Conservation (phyloP, 2,888 invertebrate genomes). For the Clepsis dumicolana region DNA sequence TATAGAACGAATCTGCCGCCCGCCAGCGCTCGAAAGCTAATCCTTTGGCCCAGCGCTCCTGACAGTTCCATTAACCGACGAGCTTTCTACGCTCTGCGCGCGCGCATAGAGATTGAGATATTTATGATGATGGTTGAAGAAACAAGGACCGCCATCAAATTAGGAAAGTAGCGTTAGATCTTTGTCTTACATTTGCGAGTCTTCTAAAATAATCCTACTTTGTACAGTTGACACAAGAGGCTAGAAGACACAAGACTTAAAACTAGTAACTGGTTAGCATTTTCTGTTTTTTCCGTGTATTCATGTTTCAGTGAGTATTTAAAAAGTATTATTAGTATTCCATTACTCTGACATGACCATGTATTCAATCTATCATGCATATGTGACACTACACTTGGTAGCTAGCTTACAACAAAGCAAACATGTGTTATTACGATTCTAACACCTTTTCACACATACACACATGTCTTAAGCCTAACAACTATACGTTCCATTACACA, state of each 20-base stretch:
- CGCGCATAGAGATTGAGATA: not conserved
- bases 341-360: not conserved
- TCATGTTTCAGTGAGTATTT: too few species aligned
- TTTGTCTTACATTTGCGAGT: too few species aligned
- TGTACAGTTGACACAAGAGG: too few species aligned
- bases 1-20: conserved; percentile 30
- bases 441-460: not conserved
- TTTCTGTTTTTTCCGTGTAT: too few species aligned
- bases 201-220: too few species aligned
- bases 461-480: not conserved
- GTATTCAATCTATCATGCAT: not conserved
- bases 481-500: not conserved
- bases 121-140: not conserved
- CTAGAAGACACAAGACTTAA: too few species aligned
- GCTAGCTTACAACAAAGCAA: conserved; percentile 9
- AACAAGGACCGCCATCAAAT: not conserved
- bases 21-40: conserved; percentile 21
- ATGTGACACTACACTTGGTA: not conserved
- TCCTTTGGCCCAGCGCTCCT: conserved; percentile 15
- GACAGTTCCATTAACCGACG: conserved; percentile 35
- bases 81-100: conserved; percentile 25
- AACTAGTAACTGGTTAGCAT: too few species aligned
- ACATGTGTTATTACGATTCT: not conserved
- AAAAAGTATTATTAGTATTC: too few species aligned
- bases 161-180: too few species aligned